Conservation (phyloP, 2,797 vertebrate genomes). For the Tinamus major region DNA sequence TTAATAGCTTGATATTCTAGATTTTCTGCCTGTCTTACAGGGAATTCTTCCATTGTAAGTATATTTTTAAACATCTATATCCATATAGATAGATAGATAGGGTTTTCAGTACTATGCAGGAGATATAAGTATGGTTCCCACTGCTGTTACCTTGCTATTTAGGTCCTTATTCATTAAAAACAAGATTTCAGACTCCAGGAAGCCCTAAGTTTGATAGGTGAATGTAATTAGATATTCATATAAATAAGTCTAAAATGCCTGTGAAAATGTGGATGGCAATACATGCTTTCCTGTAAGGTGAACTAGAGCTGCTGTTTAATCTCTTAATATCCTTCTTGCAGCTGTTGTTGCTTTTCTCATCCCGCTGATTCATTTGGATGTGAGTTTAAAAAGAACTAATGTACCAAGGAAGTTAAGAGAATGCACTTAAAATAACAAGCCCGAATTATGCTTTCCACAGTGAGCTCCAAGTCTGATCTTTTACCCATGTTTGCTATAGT, state of each 20-base stretch:
- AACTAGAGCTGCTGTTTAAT: constrained; percentile 16
- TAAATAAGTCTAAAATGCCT: not conserved
- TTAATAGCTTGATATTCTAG: not conserved
- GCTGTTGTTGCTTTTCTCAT: constrained; percentile 38
- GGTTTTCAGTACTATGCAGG: not conserved
- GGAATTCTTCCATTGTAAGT: not conserved
- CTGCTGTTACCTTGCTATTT: not conserved
- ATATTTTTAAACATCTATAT: not conserved
- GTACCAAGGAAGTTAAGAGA: not conserved
- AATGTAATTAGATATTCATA: not conserved
- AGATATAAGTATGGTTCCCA: not conserved
- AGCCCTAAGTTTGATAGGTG: not conserved
- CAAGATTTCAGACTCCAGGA: not conserved
- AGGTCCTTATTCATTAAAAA: not conserved
- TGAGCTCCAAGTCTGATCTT: not conserved
- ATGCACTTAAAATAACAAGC: not conserved
- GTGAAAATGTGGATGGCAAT: not conserved
- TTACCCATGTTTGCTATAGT: not conserved
- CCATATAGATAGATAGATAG: not conserved
- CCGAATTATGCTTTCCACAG: not conserved
- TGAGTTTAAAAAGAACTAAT: not conserved
- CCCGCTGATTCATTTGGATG: constrained; percentile 23
- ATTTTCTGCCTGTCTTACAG: not conserved
- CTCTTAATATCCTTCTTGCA: constrained; percentile 48
- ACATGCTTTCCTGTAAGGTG: constrained; percentile 8